Base-by-base conservation (phyloP, 2,113 vertebrate species). In the Laticauda colubrina region DNA sequence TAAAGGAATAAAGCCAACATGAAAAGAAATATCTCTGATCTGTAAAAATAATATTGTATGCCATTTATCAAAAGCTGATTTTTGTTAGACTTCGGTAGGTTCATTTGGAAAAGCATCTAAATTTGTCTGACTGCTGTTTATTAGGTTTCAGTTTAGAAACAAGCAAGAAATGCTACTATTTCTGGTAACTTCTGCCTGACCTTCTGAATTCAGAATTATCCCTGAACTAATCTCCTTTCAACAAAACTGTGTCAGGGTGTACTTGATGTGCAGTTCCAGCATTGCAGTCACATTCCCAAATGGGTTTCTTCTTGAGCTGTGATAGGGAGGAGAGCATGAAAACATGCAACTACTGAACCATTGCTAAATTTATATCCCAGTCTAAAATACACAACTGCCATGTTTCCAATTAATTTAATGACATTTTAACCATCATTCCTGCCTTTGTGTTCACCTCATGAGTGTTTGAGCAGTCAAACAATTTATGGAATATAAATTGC, bases 71-170 rank as follows among this genome's bases (percentile, higher is more conserved):
- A 75, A 90, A 89, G 34, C 87, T 88, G 39, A 64, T 93, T 24
- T 92, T 92, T 90, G 61, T 85, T 45, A 39, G 87, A 93, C 23
- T 90, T 45, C 90, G 59, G 21, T 85, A 91, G 88, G n/a, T 43
- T 94, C 43, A 61, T 87, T 87, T 90, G 85, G 57, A 75, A 92
- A 89, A 90, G 90, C 51, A 61, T 90, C 94, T 18, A n/a, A 89
- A 53, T 48, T 86, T 24, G 26, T 55, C 29, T 51, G 53, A 54
- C 90, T 91, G 87, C 85, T 90, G 59, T 91, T 88, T 91, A 64
- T 91, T 91, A 91, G n/a, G n/a, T 91, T 9, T 89, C 88, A 89
- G 85, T 91, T 93, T 64, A 91, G 87, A 93, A 93, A 7, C 29
- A 61, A 93, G 85, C 91, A 91, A 85, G 90, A 93, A 81, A 5